phyloP scores from a whole-genome alignment of 1,140 invertebrate genomes.

The Plutomurus gul region DNA sequence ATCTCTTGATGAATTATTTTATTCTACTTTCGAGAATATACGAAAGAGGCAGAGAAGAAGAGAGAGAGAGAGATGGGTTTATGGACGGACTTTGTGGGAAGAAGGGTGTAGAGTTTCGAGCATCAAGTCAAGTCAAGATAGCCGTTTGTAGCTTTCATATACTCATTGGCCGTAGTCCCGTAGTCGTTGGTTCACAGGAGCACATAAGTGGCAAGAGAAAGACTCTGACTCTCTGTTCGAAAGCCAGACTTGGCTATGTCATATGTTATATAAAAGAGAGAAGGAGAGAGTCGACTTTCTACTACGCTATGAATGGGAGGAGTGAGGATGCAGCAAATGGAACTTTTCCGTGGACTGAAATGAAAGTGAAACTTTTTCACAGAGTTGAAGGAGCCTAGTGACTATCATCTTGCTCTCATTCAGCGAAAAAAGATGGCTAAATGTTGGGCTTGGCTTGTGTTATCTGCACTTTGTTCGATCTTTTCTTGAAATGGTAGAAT shows the following conservation, averaged over 20 bases:
- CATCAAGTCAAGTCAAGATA: neutral
- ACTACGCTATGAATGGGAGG: neutral
- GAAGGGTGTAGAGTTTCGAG: constrained; percentile 22
- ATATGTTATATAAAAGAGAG: neutral
- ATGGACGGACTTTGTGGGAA: neutral
- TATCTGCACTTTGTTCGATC: neutral
- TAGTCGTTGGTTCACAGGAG: neutral
- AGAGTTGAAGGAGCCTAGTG: neutral
- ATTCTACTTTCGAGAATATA: constrained; percentile 33
- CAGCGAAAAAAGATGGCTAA: constrained; percentile 19
- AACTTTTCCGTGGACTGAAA: constrained; percentile 7
- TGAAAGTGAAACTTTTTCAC: constrained; percentile 3
- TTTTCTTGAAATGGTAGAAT: neutral
- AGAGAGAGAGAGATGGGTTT: constrained; percentile 5
- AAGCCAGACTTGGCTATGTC: neutral
- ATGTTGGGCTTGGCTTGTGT: constrained; percentile 2
- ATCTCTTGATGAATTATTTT: constrained; percentile 51
- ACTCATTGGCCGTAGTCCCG: neutral
- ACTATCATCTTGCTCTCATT: neutral
- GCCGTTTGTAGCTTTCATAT: neutral
- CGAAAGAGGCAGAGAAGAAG: neutral
- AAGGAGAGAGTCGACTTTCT: neutral
- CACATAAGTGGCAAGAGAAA: neutral
- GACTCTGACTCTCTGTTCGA: neutral
- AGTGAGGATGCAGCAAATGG: neutral